Base-by-base conservation (phyloP, 2,113 vertebrate species). In the Heterotilapia buettikoferi region DNA sequence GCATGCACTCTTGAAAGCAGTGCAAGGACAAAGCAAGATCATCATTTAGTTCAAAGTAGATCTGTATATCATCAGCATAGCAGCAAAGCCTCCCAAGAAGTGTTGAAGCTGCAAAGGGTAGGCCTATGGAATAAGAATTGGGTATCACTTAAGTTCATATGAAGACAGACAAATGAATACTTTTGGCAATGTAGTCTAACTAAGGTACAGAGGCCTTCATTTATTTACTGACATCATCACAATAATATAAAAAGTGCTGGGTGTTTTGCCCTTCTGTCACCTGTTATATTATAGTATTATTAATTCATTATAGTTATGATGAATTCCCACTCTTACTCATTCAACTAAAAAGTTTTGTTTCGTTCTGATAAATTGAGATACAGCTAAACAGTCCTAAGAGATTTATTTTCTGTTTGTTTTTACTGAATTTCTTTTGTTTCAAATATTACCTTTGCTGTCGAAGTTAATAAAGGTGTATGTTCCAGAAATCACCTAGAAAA, bases 61-160 rank as follows among this genome's bases (percentile, higher is more conserved):
- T n/a, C n/a, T n/a, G n/a, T n/a, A n/a, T n/a, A n/a, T n/a, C n/a
- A n/a, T n/a, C n/a, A n/a, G n/a, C n/a, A n/a, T n/a, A n/a, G n/a
- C n/a, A n/a, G n/a, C n/a, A n/a, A n/a, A n/a, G n/a, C n/a, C 2
- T 1, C 19, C 21, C 53, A 24, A 13, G 53, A 56, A 56, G 53
- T 56, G 53, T 24, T 56, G 21, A 56, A 24, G 21, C 53, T 7
- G 53, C 53, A 56, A 56, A 13, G 11, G 4, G 21, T 24, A 24
- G 21, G 3, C 3, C 11, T 56, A 7, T 13, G 21, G 53, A 0
- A 24, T 56, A 24, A 56, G 0, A 56, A 24, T 0, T 24, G n/a
- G 53, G 24, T 56, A 56, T 56, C 2, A 24, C 53, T 24, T 24
- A 56, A 13, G 53, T 56, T 56, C 11, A 24, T 56, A 56, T 24